Evolutionary conservation across 1,140 invertebrate species (phyloP).

Genomic region (Calycopis cecrops): DNA sequence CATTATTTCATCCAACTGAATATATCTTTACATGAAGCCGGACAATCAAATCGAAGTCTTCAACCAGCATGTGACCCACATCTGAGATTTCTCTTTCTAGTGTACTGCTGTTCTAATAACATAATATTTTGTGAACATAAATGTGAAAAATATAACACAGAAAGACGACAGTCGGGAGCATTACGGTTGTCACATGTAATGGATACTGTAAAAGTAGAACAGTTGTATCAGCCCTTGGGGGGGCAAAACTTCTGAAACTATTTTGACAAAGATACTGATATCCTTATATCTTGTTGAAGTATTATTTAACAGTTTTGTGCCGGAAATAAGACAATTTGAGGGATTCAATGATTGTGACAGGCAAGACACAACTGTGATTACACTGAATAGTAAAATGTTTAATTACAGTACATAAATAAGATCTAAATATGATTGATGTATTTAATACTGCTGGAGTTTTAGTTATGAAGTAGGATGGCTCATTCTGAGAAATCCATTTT

Average conservation of each 20-base stretch:
- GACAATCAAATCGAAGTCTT: slow-evolving; percentile 40
- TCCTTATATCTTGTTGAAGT: not conserved
- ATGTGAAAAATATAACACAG: slow-evolving; percentile 17
- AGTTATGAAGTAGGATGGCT: slow-evolving; percentile 72
- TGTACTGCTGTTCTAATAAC: slow-evolving; percentile 38
- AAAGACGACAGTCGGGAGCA: not conserved
- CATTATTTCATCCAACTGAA: slow-evolving; percentile 2
- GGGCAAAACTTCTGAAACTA: not conserved
- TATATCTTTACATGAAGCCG: slow-evolving; percentile 5
- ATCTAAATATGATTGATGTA: slow-evolving; percentile 11
- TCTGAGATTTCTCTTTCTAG: slow-evolving; percentile 74
- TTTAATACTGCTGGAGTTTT: slow-evolving; percentile 29
- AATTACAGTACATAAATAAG: slow-evolving; percentile 3
- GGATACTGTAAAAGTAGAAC: not conserved
- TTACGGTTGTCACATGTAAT: not conserved
- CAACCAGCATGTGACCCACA: slow-evolving; percentile 78
- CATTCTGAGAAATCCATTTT: slow-evolving; percentile 75
- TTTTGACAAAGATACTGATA: not conserved
- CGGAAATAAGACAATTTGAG: not conserved
- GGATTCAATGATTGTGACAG: not conserved
- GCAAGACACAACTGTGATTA: not conserved
- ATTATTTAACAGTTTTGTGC: not conserved
- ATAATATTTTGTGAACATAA: slow-evolving; percentile 24
- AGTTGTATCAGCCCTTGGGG: slow-evolving; percentile 2
- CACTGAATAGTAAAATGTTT: not conserved